Evolutionary conservation across 2,888 invertebrate species (phyloP).

Genomic region (Sialis fuliginosa): DNA sequence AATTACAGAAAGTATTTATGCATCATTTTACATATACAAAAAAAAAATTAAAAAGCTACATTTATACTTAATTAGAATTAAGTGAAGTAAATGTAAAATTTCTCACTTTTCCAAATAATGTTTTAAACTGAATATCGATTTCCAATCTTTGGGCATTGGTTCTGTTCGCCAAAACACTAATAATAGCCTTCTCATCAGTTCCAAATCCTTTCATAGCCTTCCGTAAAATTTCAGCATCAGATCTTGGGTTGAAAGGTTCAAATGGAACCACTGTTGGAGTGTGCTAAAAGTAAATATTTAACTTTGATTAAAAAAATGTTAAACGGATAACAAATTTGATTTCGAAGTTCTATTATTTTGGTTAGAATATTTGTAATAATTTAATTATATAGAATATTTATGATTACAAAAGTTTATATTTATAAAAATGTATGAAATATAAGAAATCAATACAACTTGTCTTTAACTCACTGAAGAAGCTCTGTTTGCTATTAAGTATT

Average conservation of each 20-base stretch:
- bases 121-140: slow-evolving; percentile 67
- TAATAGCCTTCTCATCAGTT: slow-evolving; percentile 80
- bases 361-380: too few species aligned
- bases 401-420: too few species aligned
- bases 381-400: too few species aligned
- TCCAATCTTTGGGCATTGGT: slow-evolving; percentile 74
- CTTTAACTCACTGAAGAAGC: too few species aligned
- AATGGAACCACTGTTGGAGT: slow-evolving; percentile 59
- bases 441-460: too few species aligned
- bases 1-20: neutral
- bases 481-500: too few species aligned
- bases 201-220: slow-evolving; percentile 88
- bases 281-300: slow-evolving; percentile 29
- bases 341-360: too few species aligned
- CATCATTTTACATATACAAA: slow-evolving; percentile 4
- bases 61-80: neutral
- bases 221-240: slow-evolving; percentile 64
- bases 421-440: too few species aligned
- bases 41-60: slow-evolving; percentile 2
- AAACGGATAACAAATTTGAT: too few species aligned
- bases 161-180: slow-evolving; percentile 64
- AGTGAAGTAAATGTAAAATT: neutral
- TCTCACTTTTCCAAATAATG: slow-evolving; percentile 67
- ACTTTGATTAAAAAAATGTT: slow-evolving; percentile 2
- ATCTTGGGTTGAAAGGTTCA: slow-evolving; percentile 60